Evolutionary conservation across 2,113 vertebrate species (phyloP).

Genomic region (Aythya baeri): DNA sequence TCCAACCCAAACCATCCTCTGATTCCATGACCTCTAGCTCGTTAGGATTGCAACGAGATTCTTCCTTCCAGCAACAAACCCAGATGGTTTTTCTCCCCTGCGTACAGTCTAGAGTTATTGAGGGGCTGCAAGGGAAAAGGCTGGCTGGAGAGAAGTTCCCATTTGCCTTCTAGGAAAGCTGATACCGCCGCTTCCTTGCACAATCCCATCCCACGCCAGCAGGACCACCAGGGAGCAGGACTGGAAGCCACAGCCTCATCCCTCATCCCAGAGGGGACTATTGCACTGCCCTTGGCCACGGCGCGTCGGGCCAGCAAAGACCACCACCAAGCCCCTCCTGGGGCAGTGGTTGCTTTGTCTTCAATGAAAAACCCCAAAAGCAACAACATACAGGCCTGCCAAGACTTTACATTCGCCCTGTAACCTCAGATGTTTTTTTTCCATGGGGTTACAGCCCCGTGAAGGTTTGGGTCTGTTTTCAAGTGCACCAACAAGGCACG

Average conservation of each 20-base stretch:
- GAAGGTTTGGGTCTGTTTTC: too few relatives aligned
- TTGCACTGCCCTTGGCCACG: neutral
- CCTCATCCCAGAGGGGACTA: neutral
- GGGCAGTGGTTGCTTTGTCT: neutral
- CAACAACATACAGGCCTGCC: neutral
- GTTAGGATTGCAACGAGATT: neutral
- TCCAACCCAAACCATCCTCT: neutral
- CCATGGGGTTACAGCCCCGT: accelerated
- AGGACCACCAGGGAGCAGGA: neutral
- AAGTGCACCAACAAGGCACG: neutral
- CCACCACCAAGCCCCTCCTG: accelerated
- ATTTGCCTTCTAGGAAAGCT: neutral
- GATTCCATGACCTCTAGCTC: neutral
- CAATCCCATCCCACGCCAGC: neutral
- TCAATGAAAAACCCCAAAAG: neutral
- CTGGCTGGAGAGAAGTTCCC: neutral
- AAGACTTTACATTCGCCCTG: neutral
- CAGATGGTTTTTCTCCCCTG: neutral
- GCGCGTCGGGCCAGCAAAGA: accelerated
- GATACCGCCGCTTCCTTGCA: neutral
- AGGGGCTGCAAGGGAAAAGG: neutral
- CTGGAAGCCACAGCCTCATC: neutral
- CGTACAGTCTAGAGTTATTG: neutral
- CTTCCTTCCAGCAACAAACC: neutral
- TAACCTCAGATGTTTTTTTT: neutral